These are phyloP conservation scores for Carabus problematicus DNA, from an alignment of 2,888 invertebrate species.

Conservation along the genomic window DNA sequence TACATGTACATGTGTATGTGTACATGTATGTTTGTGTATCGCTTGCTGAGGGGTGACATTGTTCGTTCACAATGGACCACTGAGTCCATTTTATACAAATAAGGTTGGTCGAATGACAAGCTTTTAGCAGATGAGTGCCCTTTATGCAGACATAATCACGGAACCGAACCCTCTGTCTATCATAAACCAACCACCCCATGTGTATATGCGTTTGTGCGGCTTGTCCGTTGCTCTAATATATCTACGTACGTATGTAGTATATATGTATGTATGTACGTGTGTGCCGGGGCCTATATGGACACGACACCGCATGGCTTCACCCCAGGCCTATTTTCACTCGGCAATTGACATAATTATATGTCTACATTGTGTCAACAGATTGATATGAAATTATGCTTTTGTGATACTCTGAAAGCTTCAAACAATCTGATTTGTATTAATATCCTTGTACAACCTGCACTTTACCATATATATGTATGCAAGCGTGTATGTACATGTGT, in stretches of 20 bases:
- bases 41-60: conserved; percentile 19
- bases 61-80: conserved; percentile 28
- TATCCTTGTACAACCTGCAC: neutral
- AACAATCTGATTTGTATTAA: conserved; percentile 31
- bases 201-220: neutral
- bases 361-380: conserved; percentile 43
- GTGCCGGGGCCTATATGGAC: too few relatives aligned
- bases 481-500: neutral
- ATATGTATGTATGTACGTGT: too few relatives aligned
- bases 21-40: neutral
- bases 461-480: too few relatives aligned
- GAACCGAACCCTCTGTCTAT: conserved; percentile 4
- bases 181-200: conserved; percentile 11
- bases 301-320: neutral
- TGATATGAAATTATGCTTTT: conserved; percentile 44
- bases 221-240: neutral
- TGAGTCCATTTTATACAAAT: conserved; percentile 37
- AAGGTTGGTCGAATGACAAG: conserved; percentile 50
- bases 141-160: conserved; percentile 22
- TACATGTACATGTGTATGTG: neutral
- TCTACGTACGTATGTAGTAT: too few relatives aligned
- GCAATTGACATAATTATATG: conserved; percentile 47
- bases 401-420: conserved; percentile 32
- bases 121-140: conserved; percentile 53
- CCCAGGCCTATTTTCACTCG: conserved; percentile 3